These are phyloP conservation scores for Hirtodrosophila duncani DNA, from an alignment of 2,888 invertebrate genomes.

Conservation along the genomic window DNA sequence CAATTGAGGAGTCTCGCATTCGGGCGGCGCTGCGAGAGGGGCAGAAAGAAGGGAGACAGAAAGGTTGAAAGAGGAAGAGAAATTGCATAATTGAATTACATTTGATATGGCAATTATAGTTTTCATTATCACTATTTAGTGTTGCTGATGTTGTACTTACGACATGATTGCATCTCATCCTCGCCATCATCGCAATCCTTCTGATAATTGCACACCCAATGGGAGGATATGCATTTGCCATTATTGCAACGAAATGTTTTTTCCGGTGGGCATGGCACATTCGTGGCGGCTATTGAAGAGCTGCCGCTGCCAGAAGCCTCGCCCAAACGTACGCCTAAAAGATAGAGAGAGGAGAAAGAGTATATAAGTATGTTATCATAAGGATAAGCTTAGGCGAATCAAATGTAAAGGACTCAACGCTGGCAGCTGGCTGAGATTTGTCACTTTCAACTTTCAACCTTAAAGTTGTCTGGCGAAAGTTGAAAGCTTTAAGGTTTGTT, in stretches of 20 bases:
- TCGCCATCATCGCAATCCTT: constrained; percentile 95
- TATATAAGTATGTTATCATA: not conserved
- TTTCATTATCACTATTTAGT: constrained; percentile 17
- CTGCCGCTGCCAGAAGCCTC: constrained; percentile 43
- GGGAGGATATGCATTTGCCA: constrained; percentile 90
- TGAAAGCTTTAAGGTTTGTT: no score
- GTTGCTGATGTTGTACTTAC: constrained; percentile 82
- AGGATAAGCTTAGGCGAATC: not conserved
- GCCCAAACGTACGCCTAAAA: constrained; percentile 63
- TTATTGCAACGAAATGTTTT: constrained; percentile 91
- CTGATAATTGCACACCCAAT: constrained; percentile 95
- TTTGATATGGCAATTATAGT: constrained; percentile 5
- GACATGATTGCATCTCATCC: constrained; percentile 93
- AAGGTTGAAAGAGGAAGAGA: not conserved
- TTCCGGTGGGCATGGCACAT: constrained; percentile 83
- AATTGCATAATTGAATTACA: not conserved
- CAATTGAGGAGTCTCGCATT: constrained; percentile 93
- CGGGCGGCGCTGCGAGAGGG: constrained; percentile 88
- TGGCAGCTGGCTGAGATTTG: not conserved
- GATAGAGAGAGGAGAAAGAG: not conserved
- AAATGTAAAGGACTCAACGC: not conserved
- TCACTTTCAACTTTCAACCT: no score
- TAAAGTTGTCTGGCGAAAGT: no score
- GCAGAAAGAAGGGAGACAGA: not conserved
- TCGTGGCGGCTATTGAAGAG: constrained; percentile 56